phyloP scores from a whole-genome alignment of 2,797 vertebrate genomes.

The Tenualosa thibaudeaui region DNA sequence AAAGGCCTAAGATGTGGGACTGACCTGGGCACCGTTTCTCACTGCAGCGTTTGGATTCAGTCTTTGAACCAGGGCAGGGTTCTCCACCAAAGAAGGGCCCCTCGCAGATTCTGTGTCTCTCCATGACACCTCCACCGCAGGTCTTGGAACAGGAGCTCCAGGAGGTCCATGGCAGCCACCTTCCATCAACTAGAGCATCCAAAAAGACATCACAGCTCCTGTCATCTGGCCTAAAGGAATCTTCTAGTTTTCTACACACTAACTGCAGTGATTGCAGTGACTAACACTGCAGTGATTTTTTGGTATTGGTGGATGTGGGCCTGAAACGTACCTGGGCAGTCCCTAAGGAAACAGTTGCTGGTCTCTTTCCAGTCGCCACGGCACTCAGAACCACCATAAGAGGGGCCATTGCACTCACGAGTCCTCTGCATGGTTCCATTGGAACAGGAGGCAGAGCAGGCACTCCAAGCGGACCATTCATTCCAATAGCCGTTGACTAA shows the following conservation, averaged over 20 bases:
- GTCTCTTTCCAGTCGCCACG: slow-evolving; percentile 90
- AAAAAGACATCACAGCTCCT: slow-evolving; percentile 30
- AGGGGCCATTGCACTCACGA: slow-evolving; percentile 94
- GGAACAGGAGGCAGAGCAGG: slow-evolving; percentile 89
- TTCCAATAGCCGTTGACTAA: slow-evolving; percentile 98
- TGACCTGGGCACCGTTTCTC: slow-evolving; percentile 91
- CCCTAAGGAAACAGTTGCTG: slow-evolving; percentile 86
- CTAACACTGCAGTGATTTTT: not conserved
- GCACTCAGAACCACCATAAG: slow-evolving; percentile 95
- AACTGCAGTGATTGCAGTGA: no score
- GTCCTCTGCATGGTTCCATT: slow-evolving; percentile 93
- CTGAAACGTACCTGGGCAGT: slow-evolving; percentile 84
- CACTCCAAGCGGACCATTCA: slow-evolving; percentile 92
- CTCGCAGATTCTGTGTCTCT: slow-evolving; percentile 84
- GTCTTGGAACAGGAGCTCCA: slow-evolving; percentile 91
- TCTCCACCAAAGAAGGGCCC: slow-evolving; percentile 91
- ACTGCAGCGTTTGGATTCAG: slow-evolving; percentile 86
- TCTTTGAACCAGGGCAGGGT: slow-evolving; percentile 84
- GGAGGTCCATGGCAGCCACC: slow-evolving; percentile 87
- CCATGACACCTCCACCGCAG: slow-evolving; percentile 88
- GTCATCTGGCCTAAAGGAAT: not conserved
- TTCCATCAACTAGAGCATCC: slow-evolving; percentile 84
- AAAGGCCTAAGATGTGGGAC: slow-evolving; percentile 36
- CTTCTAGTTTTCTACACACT: not conserved
- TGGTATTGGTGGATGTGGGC: not conserved